A percentile compares a stretch with the other conserved stretches of the same genome.
Conservation (phyloP, 2,888 invertebrate species). For the Chaetoderma sp. region DNA sequence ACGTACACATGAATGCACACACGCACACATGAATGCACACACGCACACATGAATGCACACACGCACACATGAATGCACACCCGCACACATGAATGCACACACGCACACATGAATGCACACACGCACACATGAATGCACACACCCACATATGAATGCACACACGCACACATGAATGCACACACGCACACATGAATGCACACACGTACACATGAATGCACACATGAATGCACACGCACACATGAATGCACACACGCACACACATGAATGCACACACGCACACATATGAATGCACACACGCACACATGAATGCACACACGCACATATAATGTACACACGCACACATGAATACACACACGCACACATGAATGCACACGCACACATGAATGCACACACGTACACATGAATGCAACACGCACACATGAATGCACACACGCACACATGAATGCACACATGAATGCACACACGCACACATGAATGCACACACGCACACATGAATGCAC, state of each 20-base stretch:
- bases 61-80: background rate
- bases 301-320: no score
- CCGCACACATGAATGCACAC: background rate
- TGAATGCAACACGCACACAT: background rate
- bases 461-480: no score
- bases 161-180: background rate
- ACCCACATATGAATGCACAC: background rate
- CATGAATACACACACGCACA: no score
- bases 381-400: background rate
- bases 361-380: no score
- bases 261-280: no score
- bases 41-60: background rate
- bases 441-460: no score
- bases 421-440: conserved; percentile 1
- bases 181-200: background rate
- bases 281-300: no score
- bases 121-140: background rate
- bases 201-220: no score
- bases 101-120: background rate
- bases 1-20: background rate
- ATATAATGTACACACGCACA: background rate
- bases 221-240: no score
- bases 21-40: background rate
- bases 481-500: no score
- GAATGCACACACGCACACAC: no score